phyloP scores from a whole-genome alignment of 2,888 invertebrate genomes.

The Xestia xanthographa region DNA sequence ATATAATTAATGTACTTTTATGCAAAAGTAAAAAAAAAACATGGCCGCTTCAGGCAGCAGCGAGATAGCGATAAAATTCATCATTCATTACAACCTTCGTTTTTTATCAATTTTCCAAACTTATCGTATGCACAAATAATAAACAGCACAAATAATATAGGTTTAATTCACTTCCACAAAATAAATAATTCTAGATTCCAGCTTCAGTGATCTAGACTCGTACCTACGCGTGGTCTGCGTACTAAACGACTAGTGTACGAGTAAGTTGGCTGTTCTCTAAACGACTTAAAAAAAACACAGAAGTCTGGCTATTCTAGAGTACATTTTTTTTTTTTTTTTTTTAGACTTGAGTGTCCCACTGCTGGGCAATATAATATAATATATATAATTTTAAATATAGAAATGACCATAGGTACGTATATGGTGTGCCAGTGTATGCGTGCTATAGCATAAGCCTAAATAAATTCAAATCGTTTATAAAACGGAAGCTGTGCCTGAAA shows the following conservation, averaged over 20 bases:
- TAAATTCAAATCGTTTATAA: too few relatives aligned
- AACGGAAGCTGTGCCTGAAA: too few relatives aligned
- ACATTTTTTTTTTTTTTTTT: too few relatives aligned
- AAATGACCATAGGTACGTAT: not conserved
- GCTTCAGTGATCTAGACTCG: conserved; percentile 11
- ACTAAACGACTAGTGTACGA: not conserved
- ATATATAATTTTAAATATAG: not conserved
- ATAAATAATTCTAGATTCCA: conserved; percentile 47
- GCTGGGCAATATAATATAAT: too few relatives aligned
- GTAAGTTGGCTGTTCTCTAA: not conserved
- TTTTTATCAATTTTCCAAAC: conserved; percentile 4
- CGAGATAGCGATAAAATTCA: not conserved
- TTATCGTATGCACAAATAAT: conserved; percentile 18
- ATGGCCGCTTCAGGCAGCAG: not conserved
- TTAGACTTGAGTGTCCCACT: too few relatives aligned
- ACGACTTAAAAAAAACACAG: not conserved
- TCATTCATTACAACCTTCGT: not conserved
- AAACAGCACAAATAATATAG: conserved; percentile 27
- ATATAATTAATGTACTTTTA: not conserved
- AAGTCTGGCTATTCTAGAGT: not conserved
- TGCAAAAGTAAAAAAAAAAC: not conserved
- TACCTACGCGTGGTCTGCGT: too few relatives aligned
- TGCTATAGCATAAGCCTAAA: too few relatives aligned
- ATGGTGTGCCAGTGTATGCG: not conserved
- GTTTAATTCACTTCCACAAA: conserved; percentile 5